Evolutionary conservation across 2,113 vertebrate species (phyloP).

Genomic region (Pedionomus torquatus): DNA sequence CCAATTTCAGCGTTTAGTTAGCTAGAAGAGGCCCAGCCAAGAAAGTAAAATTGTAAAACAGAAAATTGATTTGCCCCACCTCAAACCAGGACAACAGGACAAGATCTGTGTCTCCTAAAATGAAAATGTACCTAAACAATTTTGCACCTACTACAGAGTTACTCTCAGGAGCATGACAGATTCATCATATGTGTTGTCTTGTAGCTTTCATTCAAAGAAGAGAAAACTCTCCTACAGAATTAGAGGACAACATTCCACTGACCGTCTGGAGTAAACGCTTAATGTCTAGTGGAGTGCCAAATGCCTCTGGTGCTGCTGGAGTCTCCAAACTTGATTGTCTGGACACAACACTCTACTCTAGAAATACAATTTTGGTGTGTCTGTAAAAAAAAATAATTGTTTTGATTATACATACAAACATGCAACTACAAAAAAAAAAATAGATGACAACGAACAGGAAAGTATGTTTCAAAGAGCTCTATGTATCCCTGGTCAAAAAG

Average conservation of each 20-base stretch:
- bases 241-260: background rate
- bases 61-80: too few species aligned
- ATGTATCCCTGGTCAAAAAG: background rate
- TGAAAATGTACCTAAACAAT: background rate
- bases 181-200: background rate
- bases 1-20: too few species aligned
- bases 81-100: too few species aligned
- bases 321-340: background rate
- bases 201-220: background rate
- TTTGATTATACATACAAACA: background rate
- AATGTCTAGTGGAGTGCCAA: background rate
- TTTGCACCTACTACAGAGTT: background rate
- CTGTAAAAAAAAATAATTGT: background rate
- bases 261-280: background rate
- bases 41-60: too few species aligned
- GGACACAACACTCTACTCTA: background rate
- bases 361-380: background rate
- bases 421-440: background rate
- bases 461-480: background rate
- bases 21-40: too few species aligned
- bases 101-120: background rate
- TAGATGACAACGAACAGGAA: rapidly evolving
- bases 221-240: background rate
- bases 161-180: background rate
- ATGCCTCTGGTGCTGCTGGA: background rate